These are phyloP conservation scores for Campoletis sonorensis DNA, from an alignment of 1,140 invertebrate genomes.

Conservation along the genomic window DNA sequence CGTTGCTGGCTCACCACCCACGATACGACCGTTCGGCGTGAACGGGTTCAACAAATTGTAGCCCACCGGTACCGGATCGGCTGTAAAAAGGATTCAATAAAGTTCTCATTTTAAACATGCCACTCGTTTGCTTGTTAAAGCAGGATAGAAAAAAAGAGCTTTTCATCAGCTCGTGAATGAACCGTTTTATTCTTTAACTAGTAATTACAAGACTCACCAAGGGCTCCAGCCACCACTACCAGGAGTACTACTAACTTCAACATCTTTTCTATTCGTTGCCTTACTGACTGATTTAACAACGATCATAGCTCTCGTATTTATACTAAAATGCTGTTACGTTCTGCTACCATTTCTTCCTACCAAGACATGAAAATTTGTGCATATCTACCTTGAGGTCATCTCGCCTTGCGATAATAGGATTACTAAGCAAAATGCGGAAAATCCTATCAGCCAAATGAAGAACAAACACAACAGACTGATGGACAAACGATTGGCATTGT, in stretches of 20 bases:
- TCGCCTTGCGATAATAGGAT: neutral
- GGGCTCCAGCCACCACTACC: neutral
- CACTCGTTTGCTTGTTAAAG: no score
- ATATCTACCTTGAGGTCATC: neutral
- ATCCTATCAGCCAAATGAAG: neutral
- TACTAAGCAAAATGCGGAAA: neutral
- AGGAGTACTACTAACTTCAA: conserved; percentile 33
- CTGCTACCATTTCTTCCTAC: neutral
- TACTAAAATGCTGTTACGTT: conserved; percentile 9
- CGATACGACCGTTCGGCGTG: conserved; percentile 73
- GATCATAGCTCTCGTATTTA: conserved; percentile 20
- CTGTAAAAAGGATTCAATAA: conserved; percentile 16
- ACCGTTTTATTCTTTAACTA: neutral
- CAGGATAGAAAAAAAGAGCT: neutral
- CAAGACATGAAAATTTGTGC: neutral
- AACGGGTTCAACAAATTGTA: conserved; percentile 15
- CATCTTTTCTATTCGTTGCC: conserved; percentile 38
- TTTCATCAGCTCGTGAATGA: no score
- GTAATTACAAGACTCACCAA: conserved; percentile 42
- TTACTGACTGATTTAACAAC: conserved; percentile 33
- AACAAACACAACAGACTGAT: neutral
- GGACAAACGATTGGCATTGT: neutral
- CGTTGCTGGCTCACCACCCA: conserved; percentile 78
- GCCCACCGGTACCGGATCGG: neutral
- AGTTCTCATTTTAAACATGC: no score